phyloP scores from a whole-genome alignment of 1,140 invertebrate species.

The Drosophila willistoni region DNA sequence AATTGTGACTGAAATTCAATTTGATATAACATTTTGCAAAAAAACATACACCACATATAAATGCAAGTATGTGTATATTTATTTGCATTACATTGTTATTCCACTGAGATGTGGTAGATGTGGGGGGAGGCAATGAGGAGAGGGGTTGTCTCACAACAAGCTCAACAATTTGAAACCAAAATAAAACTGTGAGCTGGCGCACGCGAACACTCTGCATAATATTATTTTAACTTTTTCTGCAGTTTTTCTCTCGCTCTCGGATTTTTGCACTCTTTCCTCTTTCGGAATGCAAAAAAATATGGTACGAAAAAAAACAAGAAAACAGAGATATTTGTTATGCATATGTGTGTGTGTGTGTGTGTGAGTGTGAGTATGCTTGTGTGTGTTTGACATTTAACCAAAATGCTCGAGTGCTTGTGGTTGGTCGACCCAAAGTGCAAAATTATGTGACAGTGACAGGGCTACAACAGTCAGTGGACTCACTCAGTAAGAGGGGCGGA shows the following conservation, averaged over 20 bases:
- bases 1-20: conserved; percentile 3
- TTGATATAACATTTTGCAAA: background rate
- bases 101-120: background rate
- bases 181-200: conserved; percentile 4
- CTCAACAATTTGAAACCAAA: conserved; percentile 13
- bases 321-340: conserved; percentile 10
- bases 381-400: conserved; percentile 13
- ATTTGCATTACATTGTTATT: conserved; percentile 12
- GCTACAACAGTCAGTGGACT: conserved; percentile 6
- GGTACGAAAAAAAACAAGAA: background rate
- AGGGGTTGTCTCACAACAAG: conserved; percentile 4
- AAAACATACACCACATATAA: background rate
- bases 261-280: conserved; percentile 2
- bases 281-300: background rate
- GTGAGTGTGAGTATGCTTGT: background rate
- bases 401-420: conserved; percentile 11
- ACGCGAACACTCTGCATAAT: conserved; percentile 5
- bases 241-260: conserved; percentile 1
- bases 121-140: background rate
- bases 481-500: background rate
- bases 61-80: background rate
- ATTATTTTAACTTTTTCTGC: conserved; percentile 13
- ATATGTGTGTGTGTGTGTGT: background rate
- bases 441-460: conserved; percentile 11
- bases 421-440: conserved; percentile 13